Evolutionary conservation across 2,888 invertebrate species (phyloP), one percentile per base, ranked within the genome.

Genomic region (Siphlonurus alternatus): DNA sequence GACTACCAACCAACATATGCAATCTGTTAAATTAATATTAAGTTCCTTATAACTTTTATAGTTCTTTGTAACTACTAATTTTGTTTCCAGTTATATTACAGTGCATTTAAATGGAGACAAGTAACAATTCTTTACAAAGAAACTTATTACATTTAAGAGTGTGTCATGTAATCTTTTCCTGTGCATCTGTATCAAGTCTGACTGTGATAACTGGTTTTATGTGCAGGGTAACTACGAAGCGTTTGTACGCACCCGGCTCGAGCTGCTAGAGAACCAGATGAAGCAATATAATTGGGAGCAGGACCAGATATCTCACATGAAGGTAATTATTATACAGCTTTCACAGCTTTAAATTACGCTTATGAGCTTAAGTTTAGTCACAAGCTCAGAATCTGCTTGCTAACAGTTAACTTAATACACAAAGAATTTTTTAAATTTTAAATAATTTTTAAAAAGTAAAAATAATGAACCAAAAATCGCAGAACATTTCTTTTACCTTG

Each of bases 251-350:
- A 99, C 98, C 1, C 81, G 96, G 67, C 81, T 89, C 81, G 99
- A 99, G 74, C 79, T 97, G 70, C 79, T 96, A 67, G 99, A 99
- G 76, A 99, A 99, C 76, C 99, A 99, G 78, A 91, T 89, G 85
- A 99, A 99, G 76, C 93, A 94, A 73, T 99, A 97, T 78, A 94
- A 96, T 72, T 99, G 99, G 99, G 98, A 99, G 77, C 99, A 99
- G 76, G 95, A 96, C 77, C 98, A 99, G 78, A 98, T 99, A 68
- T 83, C 93, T 66, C 94, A 99, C 73, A 99, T 99, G 98, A 99
- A 99, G 84, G 89, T 87, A 74, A 65, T 67, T 63, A 53, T 25
- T 61, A 60, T n/a, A 25, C 60, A 25, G 51, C 63, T 38, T 53
- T 15, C n/a, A 61, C 23, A 23, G 59, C 62, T 25, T 25, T 25